These are phyloP conservation scores for Nemotelus pantherinus DNA, from an alignment of 2,888 invertebrate genomes.

Conservation along the genomic window DNA sequence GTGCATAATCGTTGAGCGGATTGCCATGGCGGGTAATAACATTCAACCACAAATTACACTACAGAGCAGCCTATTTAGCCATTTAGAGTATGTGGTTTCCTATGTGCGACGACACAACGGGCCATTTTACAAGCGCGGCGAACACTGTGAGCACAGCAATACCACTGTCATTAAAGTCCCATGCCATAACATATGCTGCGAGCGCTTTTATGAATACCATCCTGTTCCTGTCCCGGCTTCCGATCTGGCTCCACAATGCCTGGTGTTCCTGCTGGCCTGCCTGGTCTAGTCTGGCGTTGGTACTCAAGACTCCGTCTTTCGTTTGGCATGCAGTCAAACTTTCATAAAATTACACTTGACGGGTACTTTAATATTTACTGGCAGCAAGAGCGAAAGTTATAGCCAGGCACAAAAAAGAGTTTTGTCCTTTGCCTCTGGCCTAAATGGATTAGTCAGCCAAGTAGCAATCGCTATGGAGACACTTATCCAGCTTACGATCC, in stretches of 20 bases:
- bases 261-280: background rate
- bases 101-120: background rate
- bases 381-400: conserved; percentile 1
- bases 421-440: conserved; percentile 6
- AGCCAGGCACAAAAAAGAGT: background rate
- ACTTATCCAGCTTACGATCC: conserved; percentile 3
- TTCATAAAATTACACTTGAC: conserved; percentile 24
- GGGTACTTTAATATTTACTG: conserved; percentile 14
- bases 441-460: conserved; percentile 6
- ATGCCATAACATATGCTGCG: background rate
- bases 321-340: conserved; percentile 17
- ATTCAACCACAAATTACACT: conserved; percentile 26
- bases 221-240: background rate
- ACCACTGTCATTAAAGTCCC: conserved; percentile 6
- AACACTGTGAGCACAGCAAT: background rate
- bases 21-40: conserved; percentile 21
- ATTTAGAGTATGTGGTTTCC: conserved; percentile 13
- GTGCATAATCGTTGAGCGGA: background rate
- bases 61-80: conserved; percentile 16
- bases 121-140: background rate
- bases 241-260: background rate
- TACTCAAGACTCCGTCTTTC: background rate
- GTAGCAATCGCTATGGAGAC: conserved; percentile 2
- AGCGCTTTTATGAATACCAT: background rate
- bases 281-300: background rate